Evolutionary conservation across 1,140 invertebrate genomes (phyloP), one percentile per base, ranked within the genome.

Genomic region (Pseudomyrmex cubaensis): DNA sequence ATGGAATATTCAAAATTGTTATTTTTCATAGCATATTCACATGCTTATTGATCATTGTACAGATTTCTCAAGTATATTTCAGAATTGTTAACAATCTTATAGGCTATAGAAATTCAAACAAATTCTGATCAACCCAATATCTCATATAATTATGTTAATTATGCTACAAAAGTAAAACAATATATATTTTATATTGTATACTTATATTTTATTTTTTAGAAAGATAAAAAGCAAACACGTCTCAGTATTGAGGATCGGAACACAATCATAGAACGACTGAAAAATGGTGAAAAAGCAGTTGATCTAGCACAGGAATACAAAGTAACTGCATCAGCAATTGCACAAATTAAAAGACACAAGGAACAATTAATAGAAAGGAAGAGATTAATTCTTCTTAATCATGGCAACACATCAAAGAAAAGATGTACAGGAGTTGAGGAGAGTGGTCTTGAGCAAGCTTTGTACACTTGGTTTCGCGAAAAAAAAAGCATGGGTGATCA

Each of bases 271-370:
- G 15, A 63, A 63, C 25, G 15, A 1, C 15, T 63, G 25, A 15
- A 63, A 35, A 63, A 63, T 35, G 25, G 25, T 35, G 22, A 35
- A n/a, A 63, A 63, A 44, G 57, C 17, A 10, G 20, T 5, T 22
- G 20, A 61, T 61, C 17, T 61, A 22, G 57, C 57, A 61, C 57
- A 20, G 3, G 57, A 61, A 61, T 61, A 61, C 17, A 61, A 61
- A 20, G 20, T 61, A 61, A 20, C 57, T 12, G 20, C 17, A 1
- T 61, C 57, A 22, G 57, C 57, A 22, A 61, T 61, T 22, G 20
- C 57, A 61, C 20, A 20, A 10, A 61, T 61, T 20, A 61, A 61
- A 12, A 61, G 20, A 22, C 20, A n/a, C 17, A 61, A 22, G 17
- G 25, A 63, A 44, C 10, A 63, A n/a, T 15, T 63, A 13, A 63